Percentiles rank a stretch among this genome's conserved stretches.
Conservation (phyloP, 2,888 invertebrate species). For the Monopis laevigella region DNA sequence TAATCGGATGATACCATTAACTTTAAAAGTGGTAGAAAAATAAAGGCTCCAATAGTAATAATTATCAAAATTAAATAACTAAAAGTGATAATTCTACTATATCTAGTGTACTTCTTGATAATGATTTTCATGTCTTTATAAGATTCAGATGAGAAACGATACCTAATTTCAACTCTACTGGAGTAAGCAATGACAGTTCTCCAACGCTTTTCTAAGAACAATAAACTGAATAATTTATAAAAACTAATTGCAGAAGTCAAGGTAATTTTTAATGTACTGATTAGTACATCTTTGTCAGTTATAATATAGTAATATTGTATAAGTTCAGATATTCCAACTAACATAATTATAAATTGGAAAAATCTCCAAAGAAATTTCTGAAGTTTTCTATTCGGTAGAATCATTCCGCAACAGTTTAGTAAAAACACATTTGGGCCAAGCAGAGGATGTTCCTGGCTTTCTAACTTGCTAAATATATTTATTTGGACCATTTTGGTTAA, state of each 20-base stretch:
- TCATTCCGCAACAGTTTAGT: slow-evolving; percentile 46
- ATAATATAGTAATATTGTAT: slow-evolving; percentile 49
- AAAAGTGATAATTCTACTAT: slow-evolving; percentile 45
- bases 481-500: too few relatives aligned
- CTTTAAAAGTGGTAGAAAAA: slow-evolving; percentile 38
- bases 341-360: slow-evolving; percentile 36
- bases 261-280: slow-evolving; percentile 49
- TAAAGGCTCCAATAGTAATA: slow-evolving; percentile 39
- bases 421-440: slow-evolving; percentile 47
- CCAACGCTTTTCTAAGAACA: slow-evolving; percentile 44
- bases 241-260: slow-evolving; percentile 46
- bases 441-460: slow-evolving; percentile 39
- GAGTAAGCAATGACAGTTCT: slow-evolving; percentile 40
- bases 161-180: slow-evolving; percentile 34
- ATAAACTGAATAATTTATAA: slow-evolving; percentile 37
- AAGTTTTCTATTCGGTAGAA: slow-evolving; percentile 33
- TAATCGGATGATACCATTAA: slow-evolving; percentile 33
- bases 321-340: slow-evolving; percentile 42
- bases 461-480: slow-evolving; percentile 22
- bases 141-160: slow-evolving; percentile 26
- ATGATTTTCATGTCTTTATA: slow-evolving; percentile 26
- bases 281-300: slow-evolving; percentile 35
- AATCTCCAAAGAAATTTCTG: slow-evolving; percentile 33
- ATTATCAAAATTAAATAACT: slow-evolving; percentile 46
- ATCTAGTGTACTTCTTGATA: slow-evolving; percentile 33